Evolutionary conservation across 2,888 invertebrate genomes (phyloP).

Genomic region (Dynastes hyllus): DNA sequence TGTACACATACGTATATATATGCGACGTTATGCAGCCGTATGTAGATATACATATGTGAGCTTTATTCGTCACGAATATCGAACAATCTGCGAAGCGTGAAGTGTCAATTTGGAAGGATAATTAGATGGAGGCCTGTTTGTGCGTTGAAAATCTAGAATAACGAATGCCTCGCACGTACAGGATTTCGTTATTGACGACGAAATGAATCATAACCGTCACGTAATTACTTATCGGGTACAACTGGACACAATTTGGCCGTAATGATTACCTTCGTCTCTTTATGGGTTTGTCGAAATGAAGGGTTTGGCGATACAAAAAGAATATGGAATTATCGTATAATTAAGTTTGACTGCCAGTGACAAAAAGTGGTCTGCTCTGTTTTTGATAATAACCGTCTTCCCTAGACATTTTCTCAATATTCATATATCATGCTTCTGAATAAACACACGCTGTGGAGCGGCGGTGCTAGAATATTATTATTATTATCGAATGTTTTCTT

Average conservation of each 20-base stretch:
- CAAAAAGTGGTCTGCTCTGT: too few species aligned
- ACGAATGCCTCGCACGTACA: slow-evolving; percentile 3
- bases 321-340: neutral
- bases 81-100: slow-evolving; percentile 31
- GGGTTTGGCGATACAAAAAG: neutral
- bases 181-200: slow-evolving; percentile 10
- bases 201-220: slow-evolving; percentile 20
- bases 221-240: slow-evolving; percentile 9
- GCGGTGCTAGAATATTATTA: too few species aligned
- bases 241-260: slow-evolving; percentile 13
- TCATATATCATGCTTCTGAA: too few species aligned
- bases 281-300: slow-evolving; percentile 3
- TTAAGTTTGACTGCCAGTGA: neutral
- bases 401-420: too few species aligned
- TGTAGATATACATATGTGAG: neutral
- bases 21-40: neutral
- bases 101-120: slow-evolving; percentile 38
- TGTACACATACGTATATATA: neutral
- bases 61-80: slow-evolving; percentile 16
- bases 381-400: too few species aligned
- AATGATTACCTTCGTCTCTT: slow-evolving; percentile 14
- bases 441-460: too few species aligned
- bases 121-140: slow-evolving; percentile 20
- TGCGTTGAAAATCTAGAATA: slow-evolving; percentile 25
- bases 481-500: too few species aligned